Evolutionary conservation across 2,113 vertebrate species (phyloP), one percentile per base, ranked within the genome.

Genomic region (Trogon melanurus): DNA sequence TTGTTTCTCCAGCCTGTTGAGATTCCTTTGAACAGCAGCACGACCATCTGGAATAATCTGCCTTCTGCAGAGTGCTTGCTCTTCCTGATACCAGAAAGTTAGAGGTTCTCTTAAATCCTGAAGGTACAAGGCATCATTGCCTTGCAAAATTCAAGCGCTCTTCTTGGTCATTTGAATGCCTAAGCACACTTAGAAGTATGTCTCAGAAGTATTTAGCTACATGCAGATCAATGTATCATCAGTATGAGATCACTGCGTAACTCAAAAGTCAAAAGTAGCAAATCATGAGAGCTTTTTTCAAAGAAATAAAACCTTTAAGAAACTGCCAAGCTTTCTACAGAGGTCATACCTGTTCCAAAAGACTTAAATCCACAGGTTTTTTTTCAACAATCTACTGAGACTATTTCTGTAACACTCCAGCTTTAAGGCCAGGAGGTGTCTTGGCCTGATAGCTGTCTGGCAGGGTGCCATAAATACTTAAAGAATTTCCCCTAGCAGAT

Each of bases 381-480:
- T 61, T 74, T 66, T 26, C 79, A 92, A 21, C n/a, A 62, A 6
- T 41, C 34, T 83, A 7, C 36, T 83, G 44, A 58, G 30, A 56
- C 25, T 80, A 13, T 80, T 92, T 86, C 72, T 80, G 30, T 62
- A 92, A 80, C 8, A 16, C 8, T 78, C 36, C 51, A 90, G 56
- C 51, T 88, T 83, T 92, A 71, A 92, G 56, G 54, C 25, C 58
- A 83, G 47, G 23, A 91, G 11, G 16, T 65, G 29, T 45, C 41
- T 88, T 76, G 79, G 64, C 64, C 69, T 78, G 16, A 25, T 41
- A 72, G 41, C 30, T 76, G 26, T 78, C 79, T 88, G 57, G 51
- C 75, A 83, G 69, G 56, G 22, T 23, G 51, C 72, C 41, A 91
- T 84, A 80, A 95, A 93, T 86, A 81, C 78, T 81, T 87, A 45